Conservation (phyloP, 30 jellyfish, hydroid and myxozoan species). For the Morbakka virulenta region DNA sequence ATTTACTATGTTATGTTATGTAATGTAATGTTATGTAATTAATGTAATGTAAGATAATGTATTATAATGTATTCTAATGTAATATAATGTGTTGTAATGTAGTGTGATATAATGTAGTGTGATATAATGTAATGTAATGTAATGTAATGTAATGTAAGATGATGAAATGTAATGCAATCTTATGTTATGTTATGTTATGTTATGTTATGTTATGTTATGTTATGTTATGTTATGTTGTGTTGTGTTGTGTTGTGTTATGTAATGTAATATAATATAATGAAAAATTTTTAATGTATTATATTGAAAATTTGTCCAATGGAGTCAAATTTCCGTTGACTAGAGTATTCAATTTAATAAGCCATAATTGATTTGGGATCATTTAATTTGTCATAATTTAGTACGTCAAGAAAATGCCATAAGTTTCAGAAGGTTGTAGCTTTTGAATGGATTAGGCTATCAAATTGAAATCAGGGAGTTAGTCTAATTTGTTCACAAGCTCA, state of each 20-base stretch:
- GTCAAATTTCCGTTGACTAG: no score
- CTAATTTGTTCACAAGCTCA: no score
- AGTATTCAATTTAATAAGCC: no score
- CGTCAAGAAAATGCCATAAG: no score
- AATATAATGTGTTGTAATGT: neutral
- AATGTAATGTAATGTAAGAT: conserved; percentile 11
- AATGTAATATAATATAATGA: no score
- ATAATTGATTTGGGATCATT: no score
- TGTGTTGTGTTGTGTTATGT: conserved; percentile 19
- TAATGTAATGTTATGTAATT: neutral
- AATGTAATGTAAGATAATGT: neutral
- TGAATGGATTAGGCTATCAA: no score
- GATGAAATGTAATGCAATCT: conserved; percentile 28
- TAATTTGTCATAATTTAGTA: no score
- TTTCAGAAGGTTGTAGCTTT: no score
- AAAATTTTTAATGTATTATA: no score
- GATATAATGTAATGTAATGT: conserved; percentile 21
- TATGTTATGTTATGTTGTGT: conserved; percentile 24
- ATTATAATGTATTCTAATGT: neutral
- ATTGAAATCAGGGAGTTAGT: no score
- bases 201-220: conserved; percentile 46
- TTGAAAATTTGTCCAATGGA: no score
- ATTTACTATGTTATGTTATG: neutral
- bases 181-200: conserved; percentile 25
- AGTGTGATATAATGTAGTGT: neutral